Base-by-base conservation (phyloP, 2,113 vertebrate genomes). In the Austrofundulus limnaeus region DNA sequence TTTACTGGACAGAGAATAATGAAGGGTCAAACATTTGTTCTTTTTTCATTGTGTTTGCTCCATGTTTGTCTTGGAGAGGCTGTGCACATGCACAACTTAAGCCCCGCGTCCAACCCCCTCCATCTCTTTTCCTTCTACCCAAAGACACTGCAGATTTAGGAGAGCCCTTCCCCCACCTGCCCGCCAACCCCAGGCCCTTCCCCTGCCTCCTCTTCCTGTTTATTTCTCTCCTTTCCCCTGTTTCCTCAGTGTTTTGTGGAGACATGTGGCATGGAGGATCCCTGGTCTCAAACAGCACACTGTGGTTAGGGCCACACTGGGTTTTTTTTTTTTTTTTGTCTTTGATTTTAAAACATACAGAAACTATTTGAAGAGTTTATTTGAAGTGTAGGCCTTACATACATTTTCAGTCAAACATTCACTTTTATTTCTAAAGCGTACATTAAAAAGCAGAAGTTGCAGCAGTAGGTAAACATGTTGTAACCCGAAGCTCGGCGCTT, bases 121-220 rank as follows among this genome's bases (percentile, higher is more conserved):
- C 45, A n/a, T 21, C 20, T 24, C 46, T 46, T 23, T 52, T 46
- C 75, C 80, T 72, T 54, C 65, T 41, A 81, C 75, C 72, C 63
- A 60, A 75, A 81, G 52, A 83, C 72, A 69, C 38, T 65, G 46
- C 73, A 75, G 68, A 67, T 74, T 38, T 77, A 79, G 80, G 84
- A 62, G 68, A 52, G 68, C 81, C 82, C 87, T 58, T 80, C 80
- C 77, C 79, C 71, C 74, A 59, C 59, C 24, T 59, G 15, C 38
- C 38, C 31, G 0, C 64, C 61, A 76, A 64, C 65, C 34, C 62
- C 47, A 16, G 37, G 52, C 74, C 77, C 80, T 56, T 66, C 73
- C 69, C 78, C 70, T 68, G 59, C 68, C 81, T 85, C 54, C 75
- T 82, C 83, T 89, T 90, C 91, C 88, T 90, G 88, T 91, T 90